phyloP scores from a whole-genome alignment of 2,888 invertebrate genomes.

The Gibbula magus region DNA sequence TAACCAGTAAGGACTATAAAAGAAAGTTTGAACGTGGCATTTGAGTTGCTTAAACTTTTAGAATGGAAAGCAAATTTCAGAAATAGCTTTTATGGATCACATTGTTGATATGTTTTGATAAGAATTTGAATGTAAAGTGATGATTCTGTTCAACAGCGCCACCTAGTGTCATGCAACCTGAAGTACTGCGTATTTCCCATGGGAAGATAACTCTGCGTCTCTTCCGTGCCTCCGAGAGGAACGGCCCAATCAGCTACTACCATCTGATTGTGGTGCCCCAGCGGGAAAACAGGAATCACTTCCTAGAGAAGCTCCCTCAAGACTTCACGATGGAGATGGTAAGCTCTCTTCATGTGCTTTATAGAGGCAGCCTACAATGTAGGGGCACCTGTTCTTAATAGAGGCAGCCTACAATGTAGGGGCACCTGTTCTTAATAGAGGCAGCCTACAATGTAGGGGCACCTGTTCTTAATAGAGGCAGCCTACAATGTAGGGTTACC shows the following conservation, averaged over 20 bases:
- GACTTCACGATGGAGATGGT: constrained; percentile 77
- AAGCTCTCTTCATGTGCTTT: constrained; percentile 23
- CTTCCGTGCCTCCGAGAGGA: constrained; percentile 90
- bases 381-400: no score
- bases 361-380: not conserved
- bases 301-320: constrained; percentile 85
- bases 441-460: no score
- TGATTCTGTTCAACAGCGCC: constrained; percentile 52
- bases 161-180: constrained; percentile 52
- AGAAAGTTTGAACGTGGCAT: no score
- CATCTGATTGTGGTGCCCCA: constrained; percentile 96
- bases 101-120: constrained; percentile 20
- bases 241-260: constrained; percentile 98
- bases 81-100: no score
- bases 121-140: no score
- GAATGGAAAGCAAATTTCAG: no score
- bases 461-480: no score
- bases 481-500: no score
- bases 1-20: no score
- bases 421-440: no score
- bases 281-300: constrained; percentile 20
- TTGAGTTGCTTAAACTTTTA: no score
- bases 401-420: no score
- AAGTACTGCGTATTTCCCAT: constrained; percentile 42
- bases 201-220: constrained; percentile 59